phyloP scores from a whole-genome alignment of 1,140 invertebrate species.

The Oedothorax gibbosus region DNA sequence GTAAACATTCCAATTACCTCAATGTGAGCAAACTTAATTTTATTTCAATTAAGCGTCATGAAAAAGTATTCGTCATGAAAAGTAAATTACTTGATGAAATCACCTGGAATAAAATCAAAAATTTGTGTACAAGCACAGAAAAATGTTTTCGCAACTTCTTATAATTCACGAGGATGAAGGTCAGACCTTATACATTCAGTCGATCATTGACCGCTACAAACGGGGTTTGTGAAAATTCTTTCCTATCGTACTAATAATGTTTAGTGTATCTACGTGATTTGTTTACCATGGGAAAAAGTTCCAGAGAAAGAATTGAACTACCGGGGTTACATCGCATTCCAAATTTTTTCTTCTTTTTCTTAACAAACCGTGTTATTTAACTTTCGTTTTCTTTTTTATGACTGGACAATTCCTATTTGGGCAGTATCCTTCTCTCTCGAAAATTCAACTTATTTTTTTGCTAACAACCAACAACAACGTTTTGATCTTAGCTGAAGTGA shows the following conservation, averaged over 20 bases:
- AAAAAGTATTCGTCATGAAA: no score
- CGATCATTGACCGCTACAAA: conserved; percentile 38
- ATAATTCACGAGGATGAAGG: not conserved
- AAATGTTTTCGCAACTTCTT: no score
- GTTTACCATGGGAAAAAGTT: conserved; percentile 41
- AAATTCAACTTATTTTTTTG: no score
- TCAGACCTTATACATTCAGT: conserved; percentile 5
- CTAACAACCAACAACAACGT: no score
- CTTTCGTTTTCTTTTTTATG: conserved; percentile 19
- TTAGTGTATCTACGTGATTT: conserved; percentile 46
- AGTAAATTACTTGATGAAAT: no score
- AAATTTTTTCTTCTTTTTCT: not conserved
- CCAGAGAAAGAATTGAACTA: not conserved
- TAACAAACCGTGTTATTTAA: not conserved
- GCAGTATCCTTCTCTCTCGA: no score
- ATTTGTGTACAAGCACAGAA: no score
- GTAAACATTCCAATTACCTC: no score
- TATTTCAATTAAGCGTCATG: no score
- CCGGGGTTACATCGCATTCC: not conserved
- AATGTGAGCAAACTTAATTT: no score
- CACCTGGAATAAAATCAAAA: no score
- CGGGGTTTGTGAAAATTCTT: conserved; percentile 31
- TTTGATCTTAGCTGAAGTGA: no score
- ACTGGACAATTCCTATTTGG: not conserved
- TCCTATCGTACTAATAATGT: conserved; percentile 28